Evolutionary conservation across 2,797 vertebrate species (phyloP), one percentile per base, ranked within the genome.

Genomic region (Melanotaenia maccullochi): DNA sequence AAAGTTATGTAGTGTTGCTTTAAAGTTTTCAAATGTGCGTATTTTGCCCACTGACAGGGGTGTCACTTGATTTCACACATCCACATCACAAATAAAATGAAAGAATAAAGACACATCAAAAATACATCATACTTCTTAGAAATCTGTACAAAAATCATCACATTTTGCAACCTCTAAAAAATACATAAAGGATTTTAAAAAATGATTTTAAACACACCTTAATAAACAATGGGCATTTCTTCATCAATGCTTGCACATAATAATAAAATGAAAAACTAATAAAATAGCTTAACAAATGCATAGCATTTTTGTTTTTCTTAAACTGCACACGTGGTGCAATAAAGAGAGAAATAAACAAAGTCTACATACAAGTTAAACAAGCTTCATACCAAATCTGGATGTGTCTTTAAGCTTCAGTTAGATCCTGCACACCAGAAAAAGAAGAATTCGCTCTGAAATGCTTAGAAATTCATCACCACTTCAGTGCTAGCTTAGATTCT

Each of bases 221-320:
- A 63, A 87, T 72, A 77, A 28, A 79, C 66, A 80, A 76, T 68
- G 76, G n/a, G 54, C 55, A 82, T 86, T 86, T 91, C 91, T 93
- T 93, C 90, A 91, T 91, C 76, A 74, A 85, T 77, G 62, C 76
- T 81, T 85, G 78, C 57, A 68, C 56, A 77, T 84, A 73, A 70
- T 81, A 87, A 88, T 66, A 75, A 59, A 64, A 75, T 85, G 14
- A 62, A 83, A 78, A 64, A 79, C 75, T 79, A 84, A 81, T 86
- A 89, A 86, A 85, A 93, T 93, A 93, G 87, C 88, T 94, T 88
- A 94, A 93, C 93, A 95, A 95, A 95, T 95, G 94, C 94, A 95
- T 81, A 95, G 95, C 95, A 95, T 95, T 95, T 79, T 56, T 42
- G 78, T 74, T 74, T 54, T 60, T 60, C 77, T 81, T 65, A 90